Base-by-base conservation (phyloP, 2,888 invertebrate genomes). In the Thumatha senex region DNA sequence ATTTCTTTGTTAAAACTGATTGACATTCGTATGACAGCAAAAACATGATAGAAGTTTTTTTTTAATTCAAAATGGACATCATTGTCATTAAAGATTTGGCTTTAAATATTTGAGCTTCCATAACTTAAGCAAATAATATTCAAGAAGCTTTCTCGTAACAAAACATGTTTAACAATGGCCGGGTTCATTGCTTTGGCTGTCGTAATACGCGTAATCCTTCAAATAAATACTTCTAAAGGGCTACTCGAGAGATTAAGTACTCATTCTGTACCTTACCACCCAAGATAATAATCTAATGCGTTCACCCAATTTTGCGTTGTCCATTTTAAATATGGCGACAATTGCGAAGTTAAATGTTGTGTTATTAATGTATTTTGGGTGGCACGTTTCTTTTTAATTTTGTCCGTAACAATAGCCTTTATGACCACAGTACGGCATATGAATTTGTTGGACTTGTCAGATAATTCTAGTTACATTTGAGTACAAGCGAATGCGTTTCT, bases 121-220 rank as follows among this genome's bases (percentile, higher is more conserved):
- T 53, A 60, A 49, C 46, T 40, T 55, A 61, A 67, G 62, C 64
- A 72, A 64, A 67, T 61, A 67, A 58, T 57, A 47, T 13, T 54
- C 9, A 56, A 58, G 57, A 64, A 46, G 60, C 67, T 67, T 65
- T 70, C 61, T 67, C 66, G 60, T 80, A 80, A 80, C 76, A 76
- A 80, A 82, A 79, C 76, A 81, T 72, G 72, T 66, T 64, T 57
- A 69, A 74, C 72, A 76, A 76, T 74, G 63, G 63, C 56, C 42
- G 35, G 54, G 46, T 46, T 57, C 57, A 69, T 65, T 66, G 65
- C 67, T 51, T 74, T 63, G 76, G 73, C 68, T 63, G 56, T 57
- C 52, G 50, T 83, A 87, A 89, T 85, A 86, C 72, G 56, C 53
- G 71, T 86, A 88, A 90, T 89, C 88, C 78, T 78, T 86, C 86